Percentiles rank a stretch among this genome's conserved stretches.
Conservation (phyloP, 2,888 invertebrate species). For the Aphidius colemani region DNA sequence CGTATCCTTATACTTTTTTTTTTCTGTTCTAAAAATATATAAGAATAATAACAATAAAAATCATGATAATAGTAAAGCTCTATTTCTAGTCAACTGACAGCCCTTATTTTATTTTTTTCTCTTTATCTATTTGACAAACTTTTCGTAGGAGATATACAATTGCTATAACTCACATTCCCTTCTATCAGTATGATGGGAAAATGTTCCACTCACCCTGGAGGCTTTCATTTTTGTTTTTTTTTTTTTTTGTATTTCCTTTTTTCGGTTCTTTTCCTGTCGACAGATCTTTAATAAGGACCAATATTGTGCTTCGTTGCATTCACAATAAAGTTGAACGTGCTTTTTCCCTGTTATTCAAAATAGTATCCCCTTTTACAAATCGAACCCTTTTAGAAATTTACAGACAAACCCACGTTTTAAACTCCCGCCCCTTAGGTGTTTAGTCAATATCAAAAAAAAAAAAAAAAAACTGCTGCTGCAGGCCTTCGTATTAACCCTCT, state of each 20-base stretch:
- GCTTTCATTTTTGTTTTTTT: too few relatives aligned
- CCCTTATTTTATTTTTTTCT: conserved; percentile 26
- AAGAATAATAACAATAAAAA: conserved; percentile 28
- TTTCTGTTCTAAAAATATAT: neutral
- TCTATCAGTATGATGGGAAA: conserved; percentile 41
- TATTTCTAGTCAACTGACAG: too few relatives aligned
- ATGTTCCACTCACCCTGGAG: conserved; percentile 34
- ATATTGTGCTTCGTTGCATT: neutral
- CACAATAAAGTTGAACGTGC: conserved; percentile 20
- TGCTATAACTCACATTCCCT: conserved; percentile 40
- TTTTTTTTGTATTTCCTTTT: neutral
- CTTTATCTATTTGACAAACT: conserved; percentile 49
- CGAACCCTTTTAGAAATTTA: conserved; percentile 25
- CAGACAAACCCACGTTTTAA: conserved; percentile 17
- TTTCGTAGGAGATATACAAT: conserved; percentile 46
- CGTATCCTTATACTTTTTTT: neutral
- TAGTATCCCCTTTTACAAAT: conserved; percentile 32
- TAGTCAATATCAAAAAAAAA: too few relatives aligned
- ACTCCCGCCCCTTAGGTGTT: conserved; percentile 29
- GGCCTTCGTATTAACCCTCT: too few relatives aligned
- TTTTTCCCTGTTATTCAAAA: conserved; percentile 20
- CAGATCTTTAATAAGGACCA: conserved; percentile 27
- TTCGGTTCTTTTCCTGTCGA: conserved; percentile 23
- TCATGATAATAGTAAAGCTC: conserved; percentile 30
- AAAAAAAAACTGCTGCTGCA: too few relatives aligned